Evolutionary conservation across 64 coral and sea anemone species (phyloP).

Genomic region (Cladopsammia gracilis): DNA sequence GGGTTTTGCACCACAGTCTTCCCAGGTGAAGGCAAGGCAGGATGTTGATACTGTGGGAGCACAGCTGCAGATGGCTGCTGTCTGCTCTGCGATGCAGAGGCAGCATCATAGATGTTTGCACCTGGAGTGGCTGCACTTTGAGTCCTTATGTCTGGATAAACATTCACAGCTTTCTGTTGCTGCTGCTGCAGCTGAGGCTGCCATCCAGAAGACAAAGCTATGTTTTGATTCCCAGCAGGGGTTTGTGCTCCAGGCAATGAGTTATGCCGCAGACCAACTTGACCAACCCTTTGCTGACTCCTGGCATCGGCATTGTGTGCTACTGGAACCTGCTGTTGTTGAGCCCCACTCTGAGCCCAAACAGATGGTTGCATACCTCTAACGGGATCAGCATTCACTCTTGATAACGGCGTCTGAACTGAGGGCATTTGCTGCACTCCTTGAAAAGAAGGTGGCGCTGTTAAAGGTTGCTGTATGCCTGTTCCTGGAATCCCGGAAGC

Average conservation of each 20-base stretch:
- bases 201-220: not conserved
- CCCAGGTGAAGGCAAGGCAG: not conserved
- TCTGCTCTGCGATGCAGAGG: not conserved
- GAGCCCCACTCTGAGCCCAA: constrained; percentile 2
- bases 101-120: not conserved
- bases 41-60: not conserved
- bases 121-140: not conserved
- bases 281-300: not conserved
- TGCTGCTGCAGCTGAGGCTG: not conserved
- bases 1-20: not conserved
- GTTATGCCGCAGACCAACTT: not conserved
- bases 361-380: not conserved
- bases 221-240: not conserved
- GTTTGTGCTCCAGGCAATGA: not conserved
- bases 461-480: not conserved
- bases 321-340: not conserved
- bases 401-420: not conserved
- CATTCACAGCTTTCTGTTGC: not conserved
- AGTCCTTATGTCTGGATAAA: not conserved
- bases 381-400: not conserved
- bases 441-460: not conserved
- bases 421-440: constrained; percentile 27
- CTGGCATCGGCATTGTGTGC: constrained; percentile 2
- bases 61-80: not conserved
- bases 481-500: not conserved